Evolutionary conservation across 2,113 vertebrate species (phyloP).

Genomic region (Zeus faber): DNA sequence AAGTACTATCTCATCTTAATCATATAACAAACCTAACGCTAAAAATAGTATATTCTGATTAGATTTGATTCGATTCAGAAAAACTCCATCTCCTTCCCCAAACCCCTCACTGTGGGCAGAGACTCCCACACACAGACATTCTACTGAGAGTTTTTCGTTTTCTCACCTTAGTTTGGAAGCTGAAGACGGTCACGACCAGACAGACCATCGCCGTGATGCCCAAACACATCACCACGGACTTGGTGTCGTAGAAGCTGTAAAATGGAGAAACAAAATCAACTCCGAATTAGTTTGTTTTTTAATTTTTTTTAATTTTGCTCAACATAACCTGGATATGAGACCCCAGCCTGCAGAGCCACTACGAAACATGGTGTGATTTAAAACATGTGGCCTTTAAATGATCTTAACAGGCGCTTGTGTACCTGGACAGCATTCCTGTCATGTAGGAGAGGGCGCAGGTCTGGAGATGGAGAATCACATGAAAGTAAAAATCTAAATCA

Average conservation of each 20-base stretch:
- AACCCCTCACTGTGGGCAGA: no score
- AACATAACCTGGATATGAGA: no score
- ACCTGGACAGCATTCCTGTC: slow-evolving; percentile 93
- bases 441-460: slow-evolving; percentile 93
- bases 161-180: slow-evolving; percentile 92
- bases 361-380: neutral
- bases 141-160: neutral
- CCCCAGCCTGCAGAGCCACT: no score
- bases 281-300: no score
- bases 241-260: slow-evolving; percentile 89
- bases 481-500: no score
- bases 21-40: no score
- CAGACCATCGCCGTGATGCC: slow-evolving; percentile 90
- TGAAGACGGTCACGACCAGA: slow-evolving; percentile 85
- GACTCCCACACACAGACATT: no score
- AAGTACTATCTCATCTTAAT: no score
- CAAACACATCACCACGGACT: slow-evolving; percentile 88
- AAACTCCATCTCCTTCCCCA: no score
- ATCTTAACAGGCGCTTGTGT: slow-evolving; percentile 14
- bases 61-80: neutral
- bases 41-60: no score
- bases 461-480: slow-evolving; percentile 62
- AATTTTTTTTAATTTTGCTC: no score
- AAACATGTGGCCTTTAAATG: neutral
- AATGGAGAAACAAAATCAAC: slow-evolving; percentile 6